Base-by-base conservation (phyloP, 1,140 invertebrate genomes). In the Harpegnathos saltator region DNA sequence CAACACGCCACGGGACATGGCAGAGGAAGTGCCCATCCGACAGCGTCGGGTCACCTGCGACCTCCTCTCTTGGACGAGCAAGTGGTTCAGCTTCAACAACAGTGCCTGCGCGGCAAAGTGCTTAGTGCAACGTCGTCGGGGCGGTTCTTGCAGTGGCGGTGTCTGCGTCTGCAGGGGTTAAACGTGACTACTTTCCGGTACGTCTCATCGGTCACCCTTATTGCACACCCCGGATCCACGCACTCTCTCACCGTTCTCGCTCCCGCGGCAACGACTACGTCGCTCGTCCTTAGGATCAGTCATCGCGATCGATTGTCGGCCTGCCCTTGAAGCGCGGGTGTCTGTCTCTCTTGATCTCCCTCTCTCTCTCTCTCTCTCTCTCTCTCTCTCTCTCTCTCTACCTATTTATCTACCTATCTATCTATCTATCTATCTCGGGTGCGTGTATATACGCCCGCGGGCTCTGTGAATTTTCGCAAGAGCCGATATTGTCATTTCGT, bases 61-160 rank as follows among this genome's bases (percentile, higher is more conserved):
- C 38, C 62, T 92, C 5, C 72, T 90, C 0, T 92, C 90, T 0
- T 91, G 29, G 29, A 33, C 1, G 1, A 5, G 29, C 29, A 33
- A 33, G 29, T 1, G 5, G 1, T 33, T 33, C 29, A 33, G 29
- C 24, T 24, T 87, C 0, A 90, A 91, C 65, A 85, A 92, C 54
- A 71, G 85, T 24, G 90, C 80, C 0, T 93, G 92, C 63, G 90
- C 92, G 1, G 17, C 75, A 0, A 89, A 86, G 24, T 92, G 92
- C 62, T 14, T 92, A 5, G 52, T 44, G 4, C 77, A 84, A 33
- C 73, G 88, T 56, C 88, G 85, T 7, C 78, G 26, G 12, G 91
- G 91, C 24, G 92, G 92, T 1, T 22, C 66, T 0, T 93, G 92
- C 62, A n/a, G 63, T 17, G 66, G 88, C 33, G 88, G 85, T 33